Conservation (phyloP, 92 coral and sea anemone species). For the Pocillopora grandis region DNA sequence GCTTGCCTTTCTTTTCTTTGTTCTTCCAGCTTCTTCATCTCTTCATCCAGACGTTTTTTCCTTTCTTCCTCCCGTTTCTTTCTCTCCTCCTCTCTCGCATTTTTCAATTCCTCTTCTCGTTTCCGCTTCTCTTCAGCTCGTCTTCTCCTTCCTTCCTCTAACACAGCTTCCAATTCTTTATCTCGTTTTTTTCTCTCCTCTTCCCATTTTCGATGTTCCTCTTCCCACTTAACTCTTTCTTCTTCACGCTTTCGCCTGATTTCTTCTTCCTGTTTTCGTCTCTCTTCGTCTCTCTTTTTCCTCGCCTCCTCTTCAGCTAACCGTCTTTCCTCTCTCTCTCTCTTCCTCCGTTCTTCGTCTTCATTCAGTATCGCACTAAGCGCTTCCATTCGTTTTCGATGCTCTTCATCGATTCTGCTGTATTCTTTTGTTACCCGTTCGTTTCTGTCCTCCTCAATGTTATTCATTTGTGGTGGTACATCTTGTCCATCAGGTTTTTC, state of each 20-base stretch:
- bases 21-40: constrained; percentile 38
- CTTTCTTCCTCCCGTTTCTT: constrained; percentile 56
- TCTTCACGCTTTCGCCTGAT: constrained; percentile 48
- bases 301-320: constrained; percentile 62
- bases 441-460: not conserved
- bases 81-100: constrained; percentile 60
- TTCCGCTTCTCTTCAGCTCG: constrained; percentile 31
- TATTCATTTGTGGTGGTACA: not conserved
- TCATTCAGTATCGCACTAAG: constrained; percentile 27
- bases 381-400: constrained; percentile 37
- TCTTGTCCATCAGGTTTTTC: constrained; percentile 43
- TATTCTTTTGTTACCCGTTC: constrained; percentile 19
- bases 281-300: constrained; percentile 63
- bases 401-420: constrained; percentile 40
- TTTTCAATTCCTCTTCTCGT: constrained; percentile 45
- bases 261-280: constrained; percentile 51
- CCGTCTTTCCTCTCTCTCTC: constrained; percentile 53
- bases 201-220: constrained; percentile 58
- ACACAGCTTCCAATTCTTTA: constrained; percentile 36
- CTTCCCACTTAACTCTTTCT: constrained; percentile 56
- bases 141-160: constrained; percentile 62
- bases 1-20: constrained; percentile 32
- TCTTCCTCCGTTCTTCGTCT: constrained; percentile 63
- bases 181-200: constrained; percentile 64
- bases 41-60: constrained; percentile 56